Base-by-base conservation (phyloP, 1,140 invertebrate genomes). In the Spodoptera litura region DNA sequence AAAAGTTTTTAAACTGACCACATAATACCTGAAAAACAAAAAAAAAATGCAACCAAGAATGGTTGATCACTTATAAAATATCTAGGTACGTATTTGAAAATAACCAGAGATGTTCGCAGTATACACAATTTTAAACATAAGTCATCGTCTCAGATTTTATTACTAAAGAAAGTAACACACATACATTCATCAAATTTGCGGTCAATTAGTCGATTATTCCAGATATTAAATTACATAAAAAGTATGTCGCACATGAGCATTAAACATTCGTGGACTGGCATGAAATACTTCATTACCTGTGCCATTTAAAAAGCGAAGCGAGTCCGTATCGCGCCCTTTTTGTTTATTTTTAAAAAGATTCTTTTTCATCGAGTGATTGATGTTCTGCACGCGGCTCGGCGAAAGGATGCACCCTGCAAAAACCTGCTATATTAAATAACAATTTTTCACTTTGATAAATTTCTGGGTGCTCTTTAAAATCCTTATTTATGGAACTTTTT, bases 381-480 rank as follows among this genome's bases (percentile, higher is more conserved):
- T 86, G 85, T 79, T 64, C 73, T 72, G 27, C 79, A 74, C 78
- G 52, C 70, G 61, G 81, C 55, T 71, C 79, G 76, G 68, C 31
- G 78, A 74, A 78, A 76, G 80, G 78, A 77, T 76, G 75, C 79
- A 58, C 52, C 78, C 64, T 66, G 81, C 83, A 86, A 83, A 82
- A 82, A 81, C 44, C 79, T 78, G 83, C 62, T 83, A 79, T 80
- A 82, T 86, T 86, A 85, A 86, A 86, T 82, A 86, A 81, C 85
- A 84, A 87, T 88, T 85, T 86, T 88, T 88, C 85, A 88, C 80
- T 77, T 85, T 88, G 83, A 85, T 83, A 86, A 81, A 85, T 85
- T 84, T 81, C 77, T 80, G 51, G 74, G 56, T 64, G 71, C 78
- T 62, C 70, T 82, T 80, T 85, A 61, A 74, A 52, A 71, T 62